phyloP scores from a whole-genome alignment of 2,113 vertebrate genomes.

The Solenodon paradoxus region DNA sequence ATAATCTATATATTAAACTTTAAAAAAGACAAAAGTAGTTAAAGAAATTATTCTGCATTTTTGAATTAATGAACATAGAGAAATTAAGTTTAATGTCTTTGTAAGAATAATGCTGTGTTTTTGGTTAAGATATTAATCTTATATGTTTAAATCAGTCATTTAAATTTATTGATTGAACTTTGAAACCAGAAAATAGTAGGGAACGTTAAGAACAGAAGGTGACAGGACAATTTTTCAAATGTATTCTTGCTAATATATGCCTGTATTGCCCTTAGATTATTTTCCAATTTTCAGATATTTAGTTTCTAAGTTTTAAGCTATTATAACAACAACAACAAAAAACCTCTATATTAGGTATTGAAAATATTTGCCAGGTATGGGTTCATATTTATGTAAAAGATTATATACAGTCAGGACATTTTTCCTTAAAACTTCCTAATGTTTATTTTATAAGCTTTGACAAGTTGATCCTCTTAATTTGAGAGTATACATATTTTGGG shows the following conservation, averaged over 20 bases:
- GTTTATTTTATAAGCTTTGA: background rate
- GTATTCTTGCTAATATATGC: background rate
- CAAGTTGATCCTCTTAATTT: background rate
- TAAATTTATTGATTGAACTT: background rate
- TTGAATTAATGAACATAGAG: background rate
- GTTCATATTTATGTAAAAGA: background rate
- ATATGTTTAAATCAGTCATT: conserved; percentile 2
- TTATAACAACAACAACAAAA: background rate
- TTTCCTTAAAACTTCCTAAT: background rate
- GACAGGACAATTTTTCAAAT: background rate
- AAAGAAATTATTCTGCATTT: background rate
- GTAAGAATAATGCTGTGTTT: conserved; percentile 2
- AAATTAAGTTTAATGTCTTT: background rate
- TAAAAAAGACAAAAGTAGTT: background rate
- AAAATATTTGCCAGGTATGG: background rate
- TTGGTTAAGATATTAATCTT: conserved; percentile 13
- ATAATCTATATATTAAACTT: background rate
- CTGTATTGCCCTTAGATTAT: background rate
- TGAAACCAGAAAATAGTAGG: background rate
- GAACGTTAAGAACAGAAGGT: conserved; percentile 22
- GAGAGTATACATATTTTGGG: background rate
- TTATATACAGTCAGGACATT: background rate
- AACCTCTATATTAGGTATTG: background rate
- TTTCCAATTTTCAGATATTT: background rate
- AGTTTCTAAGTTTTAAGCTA: background rate